Percentiles rank a stretch among this genome's conserved stretches.
phyloP scores from a whole-genome alignment of 2,113 vertebrate species.

The Sander lucioperca region DNA sequence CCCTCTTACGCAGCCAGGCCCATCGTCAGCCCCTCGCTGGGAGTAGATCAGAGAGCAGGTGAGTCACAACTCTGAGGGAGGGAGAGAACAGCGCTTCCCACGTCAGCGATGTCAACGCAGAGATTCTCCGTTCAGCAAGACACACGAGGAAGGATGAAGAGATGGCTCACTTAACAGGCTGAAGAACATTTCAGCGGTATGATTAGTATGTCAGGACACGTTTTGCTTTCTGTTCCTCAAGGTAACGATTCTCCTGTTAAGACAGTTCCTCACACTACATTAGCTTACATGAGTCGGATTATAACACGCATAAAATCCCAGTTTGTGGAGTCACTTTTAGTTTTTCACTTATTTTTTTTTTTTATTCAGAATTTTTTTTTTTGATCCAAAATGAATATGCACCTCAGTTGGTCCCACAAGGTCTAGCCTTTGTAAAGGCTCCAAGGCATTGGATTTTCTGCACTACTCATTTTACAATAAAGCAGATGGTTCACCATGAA shows the following conservation, averaged over 20 bases:
- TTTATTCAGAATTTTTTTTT: constrained; percentile 31
- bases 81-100: constrained; percentile 51
- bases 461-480: constrained; percentile 37
- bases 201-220: constrained; percentile 19
- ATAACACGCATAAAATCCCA: not conserved
- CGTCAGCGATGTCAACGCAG: constrained; percentile 67
- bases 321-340: too few species aligned
- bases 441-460: constrained; percentile 39
- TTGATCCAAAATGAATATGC: constrained; percentile 21
- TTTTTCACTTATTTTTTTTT: not conserved
- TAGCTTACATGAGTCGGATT: constrained; percentile 7
- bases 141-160: constrained; percentile 10
- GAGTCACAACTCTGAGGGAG: constrained; percentile 75
- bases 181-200: constrained; percentile 9
- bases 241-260: not conserved
- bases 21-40: constrained; percentile 66
- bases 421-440: constrained; percentile 30
- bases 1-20: constrained; percentile 45
- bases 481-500: constrained; percentile 29
- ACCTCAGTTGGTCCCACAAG: constrained; percentile 43
- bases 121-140: constrained; percentile 40
- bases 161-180: not conserved
- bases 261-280: constrained; percentile 3
- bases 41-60: constrained; percentile 80
- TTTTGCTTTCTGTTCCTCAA: constrained; percentile 1